Percentiles rank a stretch among this genome's conserved stretches.
These are phyloP conservation scores for Cetoscarus ocellatus DNA, from an alignment of 2,797 vertebrate genomes.

Conservation along the genomic window DNA sequence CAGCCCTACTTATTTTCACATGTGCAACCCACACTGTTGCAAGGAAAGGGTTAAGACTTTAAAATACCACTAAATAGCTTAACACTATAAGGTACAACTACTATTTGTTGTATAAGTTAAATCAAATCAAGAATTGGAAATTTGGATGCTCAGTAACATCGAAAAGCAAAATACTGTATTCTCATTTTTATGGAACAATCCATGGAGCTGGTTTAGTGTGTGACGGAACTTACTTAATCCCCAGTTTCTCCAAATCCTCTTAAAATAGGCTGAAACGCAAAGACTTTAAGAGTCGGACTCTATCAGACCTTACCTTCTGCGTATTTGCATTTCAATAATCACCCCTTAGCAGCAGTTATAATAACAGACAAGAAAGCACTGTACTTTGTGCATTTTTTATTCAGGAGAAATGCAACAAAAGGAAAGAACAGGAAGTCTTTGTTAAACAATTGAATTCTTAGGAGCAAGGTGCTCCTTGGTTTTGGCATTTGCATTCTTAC, in stretches of 20 bases:
- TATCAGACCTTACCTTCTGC: slow-evolving; percentile 18
- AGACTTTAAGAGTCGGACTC: slow-evolving; percentile 32
- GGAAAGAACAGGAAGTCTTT: slow-evolving; percentile 4
- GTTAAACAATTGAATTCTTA: slow-evolving; percentile 8
- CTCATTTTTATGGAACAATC: slow-evolving; percentile 17
- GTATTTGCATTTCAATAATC: slow-evolving; percentile 41
- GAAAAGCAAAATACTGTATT: not conserved
- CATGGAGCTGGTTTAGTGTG: slow-evolving; percentile 29
- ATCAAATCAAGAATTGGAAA: no score
- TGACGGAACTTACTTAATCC: slow-evolving; percentile 55
- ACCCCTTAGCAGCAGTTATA: slow-evolving; percentile 7
- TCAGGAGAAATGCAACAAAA: slow-evolving; percentile 22
- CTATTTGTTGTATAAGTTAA: no score
- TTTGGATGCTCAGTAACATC: not conserved
- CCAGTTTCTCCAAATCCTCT: slow-evolving; percentile 70
- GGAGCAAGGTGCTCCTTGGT: not conserved
- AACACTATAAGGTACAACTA: no score
- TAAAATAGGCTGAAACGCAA: slow-evolving; percentile 57
- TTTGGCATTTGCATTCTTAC: not conserved
- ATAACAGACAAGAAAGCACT: slow-evolving; percentile 17
- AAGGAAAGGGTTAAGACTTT: not conserved
- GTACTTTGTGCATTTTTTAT: slow-evolving; percentile 37
- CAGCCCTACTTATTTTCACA: not conserved
- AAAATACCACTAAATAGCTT: not conserved
- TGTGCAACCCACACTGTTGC: slow-evolving; percentile 16